Base-by-base conservation (phyloP, 2,113 vertebrate species). In the Lota lota region DNA sequence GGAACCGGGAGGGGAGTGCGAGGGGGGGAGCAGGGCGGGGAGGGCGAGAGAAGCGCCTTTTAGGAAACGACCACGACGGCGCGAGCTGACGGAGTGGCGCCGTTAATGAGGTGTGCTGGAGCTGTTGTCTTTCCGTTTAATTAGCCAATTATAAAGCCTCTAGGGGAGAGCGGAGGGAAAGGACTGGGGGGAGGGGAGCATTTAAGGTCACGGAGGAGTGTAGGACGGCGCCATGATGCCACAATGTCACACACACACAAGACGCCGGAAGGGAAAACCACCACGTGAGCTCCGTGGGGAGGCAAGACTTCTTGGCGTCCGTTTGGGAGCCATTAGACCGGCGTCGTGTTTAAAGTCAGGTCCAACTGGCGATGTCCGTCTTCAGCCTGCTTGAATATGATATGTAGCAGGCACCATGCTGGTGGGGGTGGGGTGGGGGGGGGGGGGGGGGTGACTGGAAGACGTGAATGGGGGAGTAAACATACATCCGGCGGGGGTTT, bases 141-240 rank as follows among this genome's bases (percentile, higher is more conserved):
- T 90, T 87, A 87, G 89, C 83, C 79, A 83, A 89, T 90, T 84
- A 89, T 84, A 79, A 78, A 76, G 70, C 77, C 78, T 73, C 79
- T 72, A 66, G 61, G 64, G 67, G 85, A 75, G 80, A 50, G 75
- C 61, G 67, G 80, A 81, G 77, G 40, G 40, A 12, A 8, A 47
- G 73, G 79, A 74, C n/a, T n/a, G 12, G 51, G 51, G 2, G 51
- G 51, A 2, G 47, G 18, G 67, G 82, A 82, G 76, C 84, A 72
- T 80, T 69, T 36, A 59, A 82, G 86, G 85, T 88, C 88, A 86
- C 70, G 22, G 70, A 79, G 77, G 83, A 76, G 78, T 65, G 36
- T 56, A 15, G 40, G 57, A 47, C 1, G 40, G 58, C 80, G 85
- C 79, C 85, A 84, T 73, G 24, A 74, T 70, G 67, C 78, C 79